Percentiles rank a stretch among this genome's conserved stretches.
Evolutionary conservation across 2,797 vertebrate genomes (phyloP).

Genomic region (Darevskia mixta): DNA sequence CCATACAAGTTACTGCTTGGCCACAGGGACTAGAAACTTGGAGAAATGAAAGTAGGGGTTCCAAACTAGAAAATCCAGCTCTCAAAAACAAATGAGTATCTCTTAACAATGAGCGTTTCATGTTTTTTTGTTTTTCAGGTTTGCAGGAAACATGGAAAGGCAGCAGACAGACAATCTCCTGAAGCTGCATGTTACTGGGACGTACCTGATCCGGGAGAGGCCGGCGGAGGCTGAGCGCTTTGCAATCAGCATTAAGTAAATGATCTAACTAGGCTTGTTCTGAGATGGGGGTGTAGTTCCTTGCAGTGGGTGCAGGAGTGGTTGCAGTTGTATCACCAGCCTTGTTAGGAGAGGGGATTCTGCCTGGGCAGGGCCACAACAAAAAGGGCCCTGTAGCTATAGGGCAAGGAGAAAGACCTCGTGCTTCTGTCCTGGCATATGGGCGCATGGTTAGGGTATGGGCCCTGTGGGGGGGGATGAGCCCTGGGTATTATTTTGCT

Average conservation of each 20-base stretch:
- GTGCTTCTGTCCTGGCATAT: no score
- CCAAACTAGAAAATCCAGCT: no score
- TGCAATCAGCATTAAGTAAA: slow-evolving; percentile 98
- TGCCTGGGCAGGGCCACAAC: no score
- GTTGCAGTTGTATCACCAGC: background rate
- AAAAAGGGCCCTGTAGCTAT: background rate
- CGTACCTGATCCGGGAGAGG: slow-evolving; percentile 96
- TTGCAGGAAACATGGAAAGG: slow-evolving; percentile 96
- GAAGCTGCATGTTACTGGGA: slow-evolving; percentile 92
- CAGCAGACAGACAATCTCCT: slow-evolving; percentile 97
- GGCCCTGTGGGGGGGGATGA: no score
- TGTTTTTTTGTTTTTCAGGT: slow-evolving; percentile 80
- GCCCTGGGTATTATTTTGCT: no score
- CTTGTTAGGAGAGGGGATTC: background rate
- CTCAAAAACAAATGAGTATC: background rate
- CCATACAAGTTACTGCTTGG: no score
- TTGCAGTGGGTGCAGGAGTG: background rate
- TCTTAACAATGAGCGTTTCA: background rate
- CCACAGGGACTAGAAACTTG: no score
- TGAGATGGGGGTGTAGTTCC: background rate
- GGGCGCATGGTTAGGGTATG: background rate
- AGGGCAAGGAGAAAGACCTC: background rate
- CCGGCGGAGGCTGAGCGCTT: slow-evolving; percentile 95
- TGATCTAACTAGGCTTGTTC: background rate
- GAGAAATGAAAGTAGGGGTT: no score